Evolutionary conservation across 2,797 vertebrate species (phyloP), one percentile per base, ranked within the genome.

Genomic region (Eupleurogrammus muticus): DNA sequence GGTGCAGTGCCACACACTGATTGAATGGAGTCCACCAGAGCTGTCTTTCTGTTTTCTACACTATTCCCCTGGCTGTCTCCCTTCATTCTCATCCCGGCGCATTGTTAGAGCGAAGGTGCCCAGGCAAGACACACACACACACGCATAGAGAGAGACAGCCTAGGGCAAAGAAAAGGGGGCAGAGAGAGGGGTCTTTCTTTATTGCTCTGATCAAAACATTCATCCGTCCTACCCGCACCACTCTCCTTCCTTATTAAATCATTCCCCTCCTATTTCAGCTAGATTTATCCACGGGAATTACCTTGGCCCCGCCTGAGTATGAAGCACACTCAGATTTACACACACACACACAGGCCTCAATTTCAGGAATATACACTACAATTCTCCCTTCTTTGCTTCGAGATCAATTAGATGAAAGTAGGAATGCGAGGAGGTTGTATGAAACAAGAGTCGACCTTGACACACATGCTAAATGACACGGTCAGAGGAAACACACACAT

Each of bases 191-290:
- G 75, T 81, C 60, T 75, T 82, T 79, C 85, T 91, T 90, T 91
- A 90, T 90, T 87, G 88, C 87, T 87, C 88, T 90, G 86, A 90
- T 92, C 90, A 90, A 90, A 92, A 92, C 87, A 90, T 89, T 81
- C 87, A 87, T 89, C 87, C 84, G 69, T 82, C 77, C 81, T 60
- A 71, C 87, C 78, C 17, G n/a, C 79, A 75, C 75, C 54, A 73
- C 68, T 79, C 66, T 81, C 77, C 75, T 80, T 73, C 61, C 82
- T 90, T 89, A 92, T 92, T 91, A 90, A 90, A 91, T 89, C 79
- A 88, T 83, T 88, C 77, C 80, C 49, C 64, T 77, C 74, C 82
- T 75, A 83, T 89, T 83, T 83, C 81, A 73, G 79, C 53, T 66
- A 79, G 82, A 81, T 88, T 86, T 80, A 88, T 85, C 75, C 79